Conservation (phyloP, 2,797 vertebrate genomes). For the Phoxinus dragarum region DNA sequence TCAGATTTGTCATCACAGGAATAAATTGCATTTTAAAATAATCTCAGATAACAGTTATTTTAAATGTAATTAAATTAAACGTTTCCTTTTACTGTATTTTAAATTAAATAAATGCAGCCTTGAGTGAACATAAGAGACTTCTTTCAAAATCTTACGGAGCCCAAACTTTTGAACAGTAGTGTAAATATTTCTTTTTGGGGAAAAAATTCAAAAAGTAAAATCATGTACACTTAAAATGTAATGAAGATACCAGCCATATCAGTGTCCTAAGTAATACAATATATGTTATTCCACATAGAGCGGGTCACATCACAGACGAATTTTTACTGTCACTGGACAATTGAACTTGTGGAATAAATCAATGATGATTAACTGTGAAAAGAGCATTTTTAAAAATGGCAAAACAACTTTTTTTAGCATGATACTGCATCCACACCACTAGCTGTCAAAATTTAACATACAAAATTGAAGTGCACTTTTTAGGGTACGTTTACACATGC, state of each 20-base stretch:
- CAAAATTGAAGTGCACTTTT: not conserved
- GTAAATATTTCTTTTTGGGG: not conserved
- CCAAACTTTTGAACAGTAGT: not conserved
- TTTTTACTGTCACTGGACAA: not conserved
- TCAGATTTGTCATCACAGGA: not conserved
- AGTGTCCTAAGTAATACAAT: not conserved
- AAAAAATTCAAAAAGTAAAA: not conserved
- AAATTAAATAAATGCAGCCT: not conserved
- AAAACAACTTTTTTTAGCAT: not conserved
- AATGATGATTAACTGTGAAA: not conserved
- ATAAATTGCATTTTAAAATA: not conserved
- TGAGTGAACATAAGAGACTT: not conserved
- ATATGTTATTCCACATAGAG: not conserved
- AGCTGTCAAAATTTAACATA: constrained; percentile 1
- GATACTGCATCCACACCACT: not conserved
- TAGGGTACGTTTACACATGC: too few species aligned
- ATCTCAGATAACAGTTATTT: not conserved
- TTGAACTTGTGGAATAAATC: not conserved
- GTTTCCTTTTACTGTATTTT: not conserved
- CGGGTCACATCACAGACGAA: not conserved
- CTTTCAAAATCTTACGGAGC: not conserved
- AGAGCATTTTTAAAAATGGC: constrained; percentile 3
- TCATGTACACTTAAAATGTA: not conserved
- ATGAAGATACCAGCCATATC: not conserved
- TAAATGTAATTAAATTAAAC: too few species aligned